Evolutionary conservation across 2,113 vertebrate genomes (phyloP).

Genomic region (Lasiurus borealis): DNA sequence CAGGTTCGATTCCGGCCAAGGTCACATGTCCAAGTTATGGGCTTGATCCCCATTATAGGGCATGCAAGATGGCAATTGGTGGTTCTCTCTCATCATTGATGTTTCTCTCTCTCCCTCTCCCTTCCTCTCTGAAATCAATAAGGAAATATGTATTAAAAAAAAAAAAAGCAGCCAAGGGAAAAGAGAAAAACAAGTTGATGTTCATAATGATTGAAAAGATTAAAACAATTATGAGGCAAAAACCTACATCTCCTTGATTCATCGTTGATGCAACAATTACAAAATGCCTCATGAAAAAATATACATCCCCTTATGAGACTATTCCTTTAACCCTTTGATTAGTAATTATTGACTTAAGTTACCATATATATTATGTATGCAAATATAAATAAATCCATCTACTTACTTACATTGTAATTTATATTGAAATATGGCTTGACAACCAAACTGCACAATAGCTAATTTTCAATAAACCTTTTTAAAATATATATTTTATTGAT

Average conservation of each 20-base stretch:
- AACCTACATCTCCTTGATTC: neutral
- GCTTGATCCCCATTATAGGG: too few species aligned
- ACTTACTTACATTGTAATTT: constrained; percentile 24
- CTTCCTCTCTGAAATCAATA: too few species aligned
- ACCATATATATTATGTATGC: neutral
- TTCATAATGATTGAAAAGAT: neutral
- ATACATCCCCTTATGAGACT: neutral
- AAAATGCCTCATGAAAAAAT: constrained; percentile 37
- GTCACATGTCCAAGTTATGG: too few species aligned
- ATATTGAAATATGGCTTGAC: constrained; percentile 40
- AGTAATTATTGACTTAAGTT: neutral
- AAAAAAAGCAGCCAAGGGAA: neutral
- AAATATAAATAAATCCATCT: neutral
- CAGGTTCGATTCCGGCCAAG: too few species aligned
- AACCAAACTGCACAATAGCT: neutral
- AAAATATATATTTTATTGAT: too few species aligned
- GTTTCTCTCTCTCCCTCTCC: too few species aligned
- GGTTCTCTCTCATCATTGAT: too few species aligned
- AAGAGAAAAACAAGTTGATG: neutral
- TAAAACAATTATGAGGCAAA: neutral
- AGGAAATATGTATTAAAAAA: too few species aligned
- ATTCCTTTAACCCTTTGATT: neutral
- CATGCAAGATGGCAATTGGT: too few species aligned
- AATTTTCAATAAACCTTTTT: constrained; percentile 51
- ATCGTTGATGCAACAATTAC: neutral